Base-by-base conservation (phyloP, 2,797 vertebrate species). In the Vultur gryphus region DNA sequence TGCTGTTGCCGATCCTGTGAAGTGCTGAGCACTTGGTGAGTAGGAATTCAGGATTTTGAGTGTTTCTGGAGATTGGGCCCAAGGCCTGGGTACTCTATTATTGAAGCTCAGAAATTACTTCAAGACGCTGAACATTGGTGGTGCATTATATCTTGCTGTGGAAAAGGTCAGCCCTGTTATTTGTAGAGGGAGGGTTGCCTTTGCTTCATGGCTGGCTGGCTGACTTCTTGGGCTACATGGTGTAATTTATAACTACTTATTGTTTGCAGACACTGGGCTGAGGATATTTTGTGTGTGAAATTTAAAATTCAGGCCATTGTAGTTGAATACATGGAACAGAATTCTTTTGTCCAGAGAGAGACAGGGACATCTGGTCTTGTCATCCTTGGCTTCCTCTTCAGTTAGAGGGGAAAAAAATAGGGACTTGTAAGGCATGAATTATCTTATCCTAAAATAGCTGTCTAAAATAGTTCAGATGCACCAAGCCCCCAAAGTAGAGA, bases 91-190 rank as follows among this genome's bases (percentile, higher is more conserved):
- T 39, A 21, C 41, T 80, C 57, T 82, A 5, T 88, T 88, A 49
- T 7, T 3, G 17, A 82, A 93, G 51, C 26, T 87, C 64, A 93
- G 80, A 90, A 88, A 80, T 70, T 81, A 67, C 43, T 96, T 95
- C 77, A 92, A 87, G 90, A 71, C 83, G 37, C 41, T 95, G 90
- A 84, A 86, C 33, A 7, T 43, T 90, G 90, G 64, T 54, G 88
- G 75, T 85, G 28, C 21, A 29, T 94, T 93, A 43, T 83, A 79
- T 93, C 87, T 96, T 51, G 41, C 84, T 75, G 55, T 83, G 78
- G 89, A 95, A 95, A 95, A 94, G 85, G 87, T 96, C 96, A 91
- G 37, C 8, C 37, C 71, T 87, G 64, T 87, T 95, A 93, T 91
- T 87, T 93, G 83, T 48, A 64, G 67, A 71, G 82, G 55, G 59